A percentile compares a stretch with the other conserved stretches of the same genome.
Evolutionary conservation across 1,140 invertebrate genomes (phyloP).

Genomic region (fruit fly (Drosophila melanogaster)): Release_6_plus_ISO1_MT NT_033777.3:8281001-8281500

Average conservation of each 20-base stretch:
- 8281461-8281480: neutral
- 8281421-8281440: slow-evolving; percentile 69
- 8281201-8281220: slow-evolving; percentile 30
- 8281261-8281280: slow-evolving; percentile 81
- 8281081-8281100: slow-evolving; percentile 24
- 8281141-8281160: slow-evolving; percentile 83
- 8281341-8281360: slow-evolving; percentile 13
- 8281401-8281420: slow-evolving; percentile 84
- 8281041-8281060: slow-evolving; percentile 21
- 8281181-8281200: slow-evolving; percentile 44
- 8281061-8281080: slow-evolving; percentile 1
- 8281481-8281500: too few relatives aligned
- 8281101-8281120: slow-evolving; percentile 79
- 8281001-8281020: slow-evolving; percentile 71
- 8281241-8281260: slow-evolving; percentile 68
- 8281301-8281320: slow-evolving; percentile 17
- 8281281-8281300: slow-evolving; percentile 78
- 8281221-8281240: slow-evolving; percentile 35
- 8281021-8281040: slow-evolving; percentile 38
- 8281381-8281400: slow-evolving; percentile 84
- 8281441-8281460: slow-evolving; percentile 10
- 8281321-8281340: slow-evolving; percentile 32
- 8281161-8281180: slow-evolving; percentile 70
- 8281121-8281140: slow-evolving; percentile 84
- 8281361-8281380: slow-evolving; percentile 55